Base-by-base conservation (phyloP, 2,797 vertebrate species). In the Adelosebastes latens region DNA sequence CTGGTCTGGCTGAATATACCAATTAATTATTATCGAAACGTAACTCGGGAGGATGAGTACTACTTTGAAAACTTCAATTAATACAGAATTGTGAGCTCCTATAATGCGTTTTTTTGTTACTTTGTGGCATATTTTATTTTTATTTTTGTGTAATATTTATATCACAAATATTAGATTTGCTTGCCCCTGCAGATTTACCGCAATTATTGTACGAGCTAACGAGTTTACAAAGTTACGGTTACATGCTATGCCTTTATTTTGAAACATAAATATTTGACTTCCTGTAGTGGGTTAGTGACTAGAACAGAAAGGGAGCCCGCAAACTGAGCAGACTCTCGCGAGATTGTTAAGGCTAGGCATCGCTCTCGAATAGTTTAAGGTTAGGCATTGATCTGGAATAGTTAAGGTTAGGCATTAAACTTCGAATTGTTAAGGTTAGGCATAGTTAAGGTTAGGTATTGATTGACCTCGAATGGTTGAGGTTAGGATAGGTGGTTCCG, bases 161-260 rank as follows among this genome's bases (percentile, higher is more conserved):
- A 11, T 53, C 18, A 52, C 4, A 8, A 34, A 8, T 49, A 1
- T 59, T 24, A 42, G 0, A 36, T 32, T 20, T 61, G 39, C 29
- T 27, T 20, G 27, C n/a, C 5, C 1, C 24, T 32, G 10, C 6
- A 9, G 0, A 65, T 25, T 64, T 13, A 25, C 10, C 5, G 61
- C 13, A 25, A 29, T 16, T 16, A 34, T 0, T 42, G 2, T 22
- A 29, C 16, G 16, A 12, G 8, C 5, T 10, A 22, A 27, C 1
- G 1, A 6, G 9, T 22, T 65, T 64, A 32, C 12, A 12, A 27
- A 6, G 25, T 31, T 36, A 29, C 14, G 0, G 9, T 2, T 7
- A 16, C 5, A 61, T 5, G 22, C 22, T 4, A 5, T 62, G 16
- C 11, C 1, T 83, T 90, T 89, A 87, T 80, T 88, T 83, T 87